Percentiles rank a stretch among this genome's conserved stretches.
phyloP scores from a whole-genome alignment of 92 coral and sea anemone species.

The Epizoanthus scotinus region DNA sequence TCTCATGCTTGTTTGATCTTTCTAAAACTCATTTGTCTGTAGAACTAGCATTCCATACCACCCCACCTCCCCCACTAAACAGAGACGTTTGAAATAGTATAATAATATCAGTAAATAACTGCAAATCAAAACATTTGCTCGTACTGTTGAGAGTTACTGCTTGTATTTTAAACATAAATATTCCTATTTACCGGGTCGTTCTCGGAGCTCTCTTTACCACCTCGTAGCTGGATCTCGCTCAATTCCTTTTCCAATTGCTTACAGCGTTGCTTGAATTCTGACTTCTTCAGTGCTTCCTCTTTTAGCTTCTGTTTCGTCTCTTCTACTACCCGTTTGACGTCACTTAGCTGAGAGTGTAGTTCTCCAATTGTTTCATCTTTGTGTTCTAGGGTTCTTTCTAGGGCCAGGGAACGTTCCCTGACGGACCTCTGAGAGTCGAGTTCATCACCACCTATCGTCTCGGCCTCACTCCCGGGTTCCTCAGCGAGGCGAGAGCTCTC shows the following conservation, averaged over 20 bases:
- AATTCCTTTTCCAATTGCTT: constrained; percentile 19
- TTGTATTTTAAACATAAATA: no score
- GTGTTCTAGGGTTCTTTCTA: not conserved
- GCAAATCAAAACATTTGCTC: no score
- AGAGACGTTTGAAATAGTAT: no score
- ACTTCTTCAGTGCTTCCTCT: constrained; percentile 19
- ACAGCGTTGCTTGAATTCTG: constrained; percentile 36
- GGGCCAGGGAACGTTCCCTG: not conserved
- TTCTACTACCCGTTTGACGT: constrained; percentile 6
- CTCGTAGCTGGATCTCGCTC: not conserved
- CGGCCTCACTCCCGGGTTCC: not conserved
- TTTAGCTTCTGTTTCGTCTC: constrained; percentile 22
- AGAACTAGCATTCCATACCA: no score
- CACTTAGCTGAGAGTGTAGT: constrained; percentile 2
- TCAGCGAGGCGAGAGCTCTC: not conserved
- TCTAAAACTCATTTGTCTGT: no score
- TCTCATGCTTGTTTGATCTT: no score
- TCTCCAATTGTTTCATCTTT: constrained; percentile 27
- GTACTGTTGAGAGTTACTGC: no score
- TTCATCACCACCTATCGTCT: not conserved
- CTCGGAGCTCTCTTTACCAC: not conserved
- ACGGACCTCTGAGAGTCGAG: no score
- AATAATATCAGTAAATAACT: no score
- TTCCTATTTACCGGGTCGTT: not conserved
- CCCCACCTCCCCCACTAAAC: no score